Base-by-base conservation (phyloP, 2,113 vertebrate genomes). In the Sander vitreus region DNA sequence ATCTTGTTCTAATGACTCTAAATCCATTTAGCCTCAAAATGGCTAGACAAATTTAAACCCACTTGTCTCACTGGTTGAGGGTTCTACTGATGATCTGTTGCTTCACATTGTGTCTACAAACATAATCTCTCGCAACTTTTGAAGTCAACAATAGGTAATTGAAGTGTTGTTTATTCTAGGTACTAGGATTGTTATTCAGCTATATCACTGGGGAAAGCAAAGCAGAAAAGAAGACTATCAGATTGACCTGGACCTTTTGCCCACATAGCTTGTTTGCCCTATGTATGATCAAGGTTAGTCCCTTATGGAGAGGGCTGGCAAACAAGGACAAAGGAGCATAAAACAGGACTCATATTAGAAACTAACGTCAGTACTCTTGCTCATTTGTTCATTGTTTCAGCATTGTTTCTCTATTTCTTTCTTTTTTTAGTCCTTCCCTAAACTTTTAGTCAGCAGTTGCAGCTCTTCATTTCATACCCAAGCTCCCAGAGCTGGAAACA, bases 401-500 rank as follows among this genome's bases (percentile, higher is more conserved):
- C 48, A 0, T 65, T 83, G 67, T 73, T 80, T 72, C 25, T 62
- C 66, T 53, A 6, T 86, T 59, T 77, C 36, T 77, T 81, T 77
- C 27, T 27, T 2, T 89, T 85, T 85, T 53, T 62, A 55, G 60
- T 81, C 54, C 14, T 83, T 60, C 54, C 66, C 43, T 48, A 81
- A 88, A 88, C 64, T 88, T 89, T 89, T 63, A 71, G 76, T 81
- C 62, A 50, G 86, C 70, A 57, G 71, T 75, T 90, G 63, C 63
- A 81, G 83, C 85, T 85, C 82, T 75, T 82, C 78, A 59, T 76
- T 89, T 81, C 75, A 59, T 77, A 80, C 71, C 70, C 57, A 23
- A 63, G 54, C 66, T 90, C 87, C 88, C 83, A 64, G 70, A 86
- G 86, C 83, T 88, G 66, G 80, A 87, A 79, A 85, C 78, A 51